Conservation (phyloP, 2,888 invertebrate species). For the Orchesella flavescens region DNA sequence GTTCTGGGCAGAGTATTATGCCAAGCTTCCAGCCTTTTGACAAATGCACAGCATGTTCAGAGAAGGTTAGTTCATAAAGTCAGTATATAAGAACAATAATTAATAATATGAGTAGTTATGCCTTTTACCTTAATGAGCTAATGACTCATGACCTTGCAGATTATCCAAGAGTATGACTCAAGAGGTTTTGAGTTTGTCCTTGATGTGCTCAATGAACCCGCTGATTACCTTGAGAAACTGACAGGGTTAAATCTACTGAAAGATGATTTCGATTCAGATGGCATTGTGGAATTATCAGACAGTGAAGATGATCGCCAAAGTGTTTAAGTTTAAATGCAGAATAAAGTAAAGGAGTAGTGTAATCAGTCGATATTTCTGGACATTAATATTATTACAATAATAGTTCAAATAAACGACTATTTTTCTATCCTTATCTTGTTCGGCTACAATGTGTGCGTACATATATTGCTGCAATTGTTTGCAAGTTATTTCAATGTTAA, state of each 20-base stretch:
- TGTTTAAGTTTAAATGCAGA: background rate
- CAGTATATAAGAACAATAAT: background rate
- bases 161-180: slow-evolving; percentile 73
- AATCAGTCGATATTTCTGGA: too few species aligned
- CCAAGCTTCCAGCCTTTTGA: slow-evolving; percentile 90
- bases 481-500: too few species aligned
- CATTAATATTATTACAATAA: background rate
- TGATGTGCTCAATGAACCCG: slow-evolving; percentile 86
- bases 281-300: slow-evolving; percentile 71
- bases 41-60: slow-evolving; percentile 94
- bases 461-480: too few species aligned
- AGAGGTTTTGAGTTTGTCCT: slow-evolving; percentile 83
- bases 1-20: slow-evolving; percentile 85
- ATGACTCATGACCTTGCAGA: slow-evolving; percentile 56
- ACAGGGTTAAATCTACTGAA: slow-evolving; percentile 83
- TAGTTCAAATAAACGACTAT: background rate
- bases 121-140: background rate
- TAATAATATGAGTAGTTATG: background rate
- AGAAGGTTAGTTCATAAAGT: slow-evolving; percentile 72
- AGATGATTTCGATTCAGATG: slow-evolving; percentile 73
- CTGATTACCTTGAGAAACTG: slow-evolving; percentile 85
- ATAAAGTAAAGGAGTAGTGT: too few species aligned
- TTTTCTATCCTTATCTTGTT: background rate
- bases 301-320: slow-evolving; percentile 62
- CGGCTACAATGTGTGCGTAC: background rate